Evolutionary conservation across 2,888 invertebrate species (phyloP).

Genomic region (Yponomeuta sedellus): DNA sequence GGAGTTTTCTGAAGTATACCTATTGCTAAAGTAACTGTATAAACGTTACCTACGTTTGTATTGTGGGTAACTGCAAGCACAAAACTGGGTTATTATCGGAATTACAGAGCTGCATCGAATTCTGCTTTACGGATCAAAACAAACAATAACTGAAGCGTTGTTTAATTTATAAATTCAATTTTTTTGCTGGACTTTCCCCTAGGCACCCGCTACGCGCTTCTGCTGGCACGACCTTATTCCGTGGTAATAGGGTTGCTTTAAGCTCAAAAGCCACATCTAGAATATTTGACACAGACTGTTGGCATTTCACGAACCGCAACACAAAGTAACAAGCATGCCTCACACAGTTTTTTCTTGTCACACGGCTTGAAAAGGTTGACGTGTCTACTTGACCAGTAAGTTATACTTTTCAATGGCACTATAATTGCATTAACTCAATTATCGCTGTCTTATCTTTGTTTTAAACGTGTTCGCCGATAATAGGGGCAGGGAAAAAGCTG

Average conservation of each 20-base stretch:
- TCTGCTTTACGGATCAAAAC: background rate
- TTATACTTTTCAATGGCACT: slow-evolving; percentile 28
- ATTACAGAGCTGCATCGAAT: background rate
- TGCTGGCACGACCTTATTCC: background rate
- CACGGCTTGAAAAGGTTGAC: slow-evolving; percentile 48
- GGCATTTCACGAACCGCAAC: slow-evolving; percentile 53
- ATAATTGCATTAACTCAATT: slow-evolving; percentile 58
- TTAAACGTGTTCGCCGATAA: slow-evolving; percentile 38
- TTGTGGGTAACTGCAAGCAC: background rate
- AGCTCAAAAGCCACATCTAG: background rate
- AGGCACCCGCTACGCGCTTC: background rate
- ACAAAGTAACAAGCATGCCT: slow-evolving; percentile 27
- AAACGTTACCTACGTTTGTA: background rate
- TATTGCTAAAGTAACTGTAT: no score
- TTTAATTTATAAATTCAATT: background rate
- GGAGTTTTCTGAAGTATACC: no score
- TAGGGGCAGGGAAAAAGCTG: slow-evolving; percentile 28
- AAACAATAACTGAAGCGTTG: background rate
- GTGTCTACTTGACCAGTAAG: slow-evolving; percentile 33
- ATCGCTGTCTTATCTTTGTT: slow-evolving; percentile 43
- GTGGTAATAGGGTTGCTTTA: background rate
- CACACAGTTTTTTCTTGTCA: slow-evolving; percentile 40
- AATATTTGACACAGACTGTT: slow-evolving; percentile 38
- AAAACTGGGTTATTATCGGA: background rate
- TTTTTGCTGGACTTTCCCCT: background rate